A percentile compares a stretch with the other conserved stretches of the same genome.
Conservation (phyloP, 2,797 vertebrate species). For the Urocyon cinereoargenteus region DNA sequence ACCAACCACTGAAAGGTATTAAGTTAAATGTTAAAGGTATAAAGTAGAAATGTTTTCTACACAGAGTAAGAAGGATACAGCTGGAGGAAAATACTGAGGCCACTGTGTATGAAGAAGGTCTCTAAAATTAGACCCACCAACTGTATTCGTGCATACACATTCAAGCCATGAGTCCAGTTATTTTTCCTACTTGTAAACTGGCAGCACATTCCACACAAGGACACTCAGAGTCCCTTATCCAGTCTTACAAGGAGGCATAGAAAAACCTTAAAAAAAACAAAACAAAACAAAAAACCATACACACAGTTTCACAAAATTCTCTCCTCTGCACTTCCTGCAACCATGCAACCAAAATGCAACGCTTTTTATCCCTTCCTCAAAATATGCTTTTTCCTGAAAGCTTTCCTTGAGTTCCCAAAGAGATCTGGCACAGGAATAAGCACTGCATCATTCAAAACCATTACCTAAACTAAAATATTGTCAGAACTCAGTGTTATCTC, state of each 20-base stretch:
- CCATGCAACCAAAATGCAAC: constrained; percentile 40
- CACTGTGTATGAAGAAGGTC: background rate
- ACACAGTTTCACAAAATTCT: constrained; percentile 36
- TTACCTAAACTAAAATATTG: background rate
- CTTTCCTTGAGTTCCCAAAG: background rate
- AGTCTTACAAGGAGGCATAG: background rate
- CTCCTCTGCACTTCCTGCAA: background rate
- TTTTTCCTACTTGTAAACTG: constrained; percentile 44
- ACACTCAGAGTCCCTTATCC: background rate
- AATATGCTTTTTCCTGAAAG: constrained; percentile 54
- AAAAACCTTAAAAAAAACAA: background rate
- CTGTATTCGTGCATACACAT: constrained; percentile 65
- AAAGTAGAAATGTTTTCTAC: constrained; percentile 49
- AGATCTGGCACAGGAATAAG: background rate
- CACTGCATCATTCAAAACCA: constrained; percentile 1
- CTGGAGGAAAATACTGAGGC: constrained; percentile 57
- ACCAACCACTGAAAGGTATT: background rate
- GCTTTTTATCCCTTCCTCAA: constrained; percentile 33
- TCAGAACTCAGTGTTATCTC: background rate
- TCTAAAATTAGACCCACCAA: constrained; percentile 76
- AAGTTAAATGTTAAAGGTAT: constrained; percentile 27
- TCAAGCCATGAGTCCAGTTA: constrained; percentile 53
- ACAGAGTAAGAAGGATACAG: constrained; percentile 6
- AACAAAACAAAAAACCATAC: background rate
- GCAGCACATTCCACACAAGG: constrained; percentile 22